Evolutionary conservation across 2,888 invertebrate species (phyloP).

Genomic region (Drosophila emarginata): DNA sequence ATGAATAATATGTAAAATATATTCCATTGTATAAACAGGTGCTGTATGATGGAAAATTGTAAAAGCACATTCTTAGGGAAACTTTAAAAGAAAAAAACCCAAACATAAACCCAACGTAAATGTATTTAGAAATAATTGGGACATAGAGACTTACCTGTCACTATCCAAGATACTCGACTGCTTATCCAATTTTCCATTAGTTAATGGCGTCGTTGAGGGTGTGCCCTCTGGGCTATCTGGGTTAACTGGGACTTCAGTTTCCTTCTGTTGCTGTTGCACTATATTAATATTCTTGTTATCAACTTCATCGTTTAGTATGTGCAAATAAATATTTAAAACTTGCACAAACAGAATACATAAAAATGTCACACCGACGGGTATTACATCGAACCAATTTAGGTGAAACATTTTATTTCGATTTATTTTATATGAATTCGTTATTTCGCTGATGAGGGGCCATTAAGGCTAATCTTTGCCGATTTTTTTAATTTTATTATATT

Average conservation of each 20-base stretch:
- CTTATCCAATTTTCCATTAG: slow-evolving; percentile 67
- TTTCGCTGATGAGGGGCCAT: slow-evolving; percentile 40
- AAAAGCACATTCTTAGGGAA: not conserved
- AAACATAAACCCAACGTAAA: not conserved
- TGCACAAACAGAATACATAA: slow-evolving; percentile 64
- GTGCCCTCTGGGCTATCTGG: slow-evolving; percentile 12
- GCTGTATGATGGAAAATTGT: slow-evolving; percentile 10
- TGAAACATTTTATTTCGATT: slow-evolving; percentile 22
- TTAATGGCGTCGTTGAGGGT: slow-evolving; percentile 27
- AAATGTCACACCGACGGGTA: slow-evolving; percentile 64
- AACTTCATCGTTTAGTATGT: slow-evolving; percentile 45
- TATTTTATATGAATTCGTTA: slow-evolving; percentile 16
- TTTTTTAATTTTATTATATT: slow-evolving; percentile 8
- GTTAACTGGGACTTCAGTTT: slow-evolving; percentile 21
- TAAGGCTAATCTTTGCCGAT: not conserved
- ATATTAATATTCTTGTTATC: slow-evolving; percentile 37
- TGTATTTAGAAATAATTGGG: too few species aligned
- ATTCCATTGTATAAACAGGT: slow-evolving; percentile 11
- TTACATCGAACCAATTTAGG: slow-evolving; percentile 77
- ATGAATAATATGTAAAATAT: not conserved
- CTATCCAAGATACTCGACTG: slow-evolving; percentile 69
- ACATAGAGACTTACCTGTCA: slow-evolving; percentile 77
- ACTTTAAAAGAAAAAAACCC: slow-evolving; percentile 9
- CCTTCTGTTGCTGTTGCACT: slow-evolving; percentile 13
- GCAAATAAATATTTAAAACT: slow-evolving; percentile 65